A percentile compares a stretch with the other conserved stretches of the same genome.
phyloP scores from a whole-genome alignment of 2,888 invertebrate species.

The Cheilosia urbana region DNA sequence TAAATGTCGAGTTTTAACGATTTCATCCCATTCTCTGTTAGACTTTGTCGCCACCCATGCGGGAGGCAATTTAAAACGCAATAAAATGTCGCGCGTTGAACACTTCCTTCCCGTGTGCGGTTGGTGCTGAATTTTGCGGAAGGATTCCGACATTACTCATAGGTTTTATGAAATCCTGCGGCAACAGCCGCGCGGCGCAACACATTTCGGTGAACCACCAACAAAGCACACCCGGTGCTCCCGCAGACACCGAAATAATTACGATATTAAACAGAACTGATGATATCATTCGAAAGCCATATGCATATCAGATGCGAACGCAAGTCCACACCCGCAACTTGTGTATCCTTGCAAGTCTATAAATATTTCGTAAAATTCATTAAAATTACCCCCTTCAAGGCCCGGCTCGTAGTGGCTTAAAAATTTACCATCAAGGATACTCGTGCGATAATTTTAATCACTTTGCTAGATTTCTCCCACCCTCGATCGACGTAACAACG shows the following conservation, averaged over 20 bases:
- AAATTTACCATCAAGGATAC: conserved; percentile 61
- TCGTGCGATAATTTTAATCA: conserved; percentile 74
- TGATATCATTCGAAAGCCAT: conserved; percentile 70
- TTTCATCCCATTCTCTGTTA: conserved; percentile 14
- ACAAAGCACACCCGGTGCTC: conserved; percentile 47
- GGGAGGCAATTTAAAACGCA: conserved; percentile 72
- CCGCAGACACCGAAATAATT: conserved; percentile 54
- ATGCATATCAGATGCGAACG: conserved; percentile 42
- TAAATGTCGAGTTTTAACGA: conserved; percentile 53
- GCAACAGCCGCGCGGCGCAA: conserved; percentile 25
- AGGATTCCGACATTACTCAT: conserved; percentile 35
- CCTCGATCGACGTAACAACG: conserved; percentile 3
- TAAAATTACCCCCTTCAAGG: conserved; percentile 60
- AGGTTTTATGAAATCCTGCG: conserved; percentile 31
- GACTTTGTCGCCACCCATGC: conserved; percentile 15
- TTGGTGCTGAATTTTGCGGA: conserved; percentile 12
- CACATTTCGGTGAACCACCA: conserved; percentile 46
- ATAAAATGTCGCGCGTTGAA: conserved; percentile 65
- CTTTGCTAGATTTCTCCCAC: conserved; percentile 57
- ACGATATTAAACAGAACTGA: conserved; percentile 54
- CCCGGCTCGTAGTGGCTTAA: conserved; percentile 14
- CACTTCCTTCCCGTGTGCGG: conserved; percentile 31
- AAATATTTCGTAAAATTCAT: conserved; percentile 70
- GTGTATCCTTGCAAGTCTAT: conserved; percentile 50
- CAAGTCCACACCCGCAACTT: neutral